phyloP scores from a whole-genome alignment of 2,113 vertebrate genomes.

The Pleuronectes platessa region DNA sequence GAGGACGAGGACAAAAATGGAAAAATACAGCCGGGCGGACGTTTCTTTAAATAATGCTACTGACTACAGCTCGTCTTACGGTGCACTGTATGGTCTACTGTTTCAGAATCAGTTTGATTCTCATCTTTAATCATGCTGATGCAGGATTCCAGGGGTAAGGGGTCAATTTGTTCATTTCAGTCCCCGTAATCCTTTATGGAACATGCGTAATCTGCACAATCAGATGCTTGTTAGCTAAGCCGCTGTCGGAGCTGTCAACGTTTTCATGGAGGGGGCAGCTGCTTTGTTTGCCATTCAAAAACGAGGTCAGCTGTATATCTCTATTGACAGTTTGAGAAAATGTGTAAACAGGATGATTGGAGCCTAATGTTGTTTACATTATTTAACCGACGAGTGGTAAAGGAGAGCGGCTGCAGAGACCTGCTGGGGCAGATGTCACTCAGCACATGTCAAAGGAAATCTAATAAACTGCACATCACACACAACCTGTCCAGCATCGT shows the following conservation, averaged over 20 bases:
- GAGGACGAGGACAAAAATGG: background rate
- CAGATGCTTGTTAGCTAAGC: slow-evolving; percentile 78
- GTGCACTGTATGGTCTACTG: background rate
- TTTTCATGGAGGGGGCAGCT: slow-evolving; percentile 16
- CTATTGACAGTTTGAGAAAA: slow-evolving; percentile 37
- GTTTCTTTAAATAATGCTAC: slow-evolving; percentile 47
- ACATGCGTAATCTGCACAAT: slow-evolving; percentile 76
- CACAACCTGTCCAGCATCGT: slow-evolving; percentile 43
- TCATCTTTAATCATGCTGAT: slow-evolving; percentile 60
- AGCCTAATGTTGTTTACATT: slow-evolving; percentile 41
- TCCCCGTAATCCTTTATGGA: slow-evolving; percentile 68
- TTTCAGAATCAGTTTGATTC: slow-evolving; percentile 14
- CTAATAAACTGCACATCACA: slow-evolving; percentile 44
- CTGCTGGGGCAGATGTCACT: slow-evolving; percentile 41
- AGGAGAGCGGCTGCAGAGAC: background rate
- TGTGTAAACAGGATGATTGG: slow-evolving; percentile 60
- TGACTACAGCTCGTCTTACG: slow-evolving; percentile 24
- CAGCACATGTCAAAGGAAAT: slow-evolving; percentile 49
- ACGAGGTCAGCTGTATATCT: slow-evolving; percentile 61
- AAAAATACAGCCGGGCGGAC: background rate
- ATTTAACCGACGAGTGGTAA: slow-evolving; percentile 9
- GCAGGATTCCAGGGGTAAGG: slow-evolving; percentile 58
- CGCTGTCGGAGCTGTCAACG: slow-evolving; percentile 40
- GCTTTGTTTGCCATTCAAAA: slow-evolving; percentile 53
- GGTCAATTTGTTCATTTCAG: slow-evolving; percentile 79